Evolutionary conservation across 1,140 invertebrate genomes (phyloP), one percentile per base, ranked within the genome.

Genomic region (Danaus plexippus): DNA sequence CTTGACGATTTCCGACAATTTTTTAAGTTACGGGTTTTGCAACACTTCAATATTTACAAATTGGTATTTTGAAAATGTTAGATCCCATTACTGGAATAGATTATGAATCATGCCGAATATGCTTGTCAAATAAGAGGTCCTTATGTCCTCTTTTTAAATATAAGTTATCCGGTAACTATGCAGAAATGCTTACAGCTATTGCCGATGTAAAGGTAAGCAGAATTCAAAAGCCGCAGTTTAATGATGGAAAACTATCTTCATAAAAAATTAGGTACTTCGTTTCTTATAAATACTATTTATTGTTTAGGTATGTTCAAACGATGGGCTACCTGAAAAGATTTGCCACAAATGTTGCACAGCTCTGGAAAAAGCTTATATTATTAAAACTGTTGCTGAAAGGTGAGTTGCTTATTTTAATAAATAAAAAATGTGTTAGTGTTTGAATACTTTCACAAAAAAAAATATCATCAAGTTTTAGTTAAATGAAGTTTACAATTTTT

Each of bases 111-210:
- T 86, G 80, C 70, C 73, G 81, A 59, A 77, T 85, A 69, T 87
- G 82, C 70, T 66, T 85, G 63, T 64, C 75, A 11, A 85, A 59
- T 47, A 85, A 80, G 55, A 87, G 75, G 66, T 73, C 77, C 57
- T 63, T 85, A 59, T 85, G 81, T 67, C 82, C 82, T 51, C 69
- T 87, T 47, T 87, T 86, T 63, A 78, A 71, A 67, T 85, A 84
- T 49, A 81, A 85, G 65, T 75, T 84, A 52, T 86, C 83, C 63
- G 80, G 82, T 52, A 87, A 85, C 73, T 87, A 85, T 73, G 84
- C 81, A 43, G 81, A 85, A 83, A 84, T 87, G 80, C 67, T 85
- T 54, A 85, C 82, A 57, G 80, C 80, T 54, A 81, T 85, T 61
- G 82, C 82, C 22, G 78, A 84, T 61, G 78, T 86, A 44, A 86